phyloP scores from a whole-genome alignment of 2,113 vertebrate genomes.

The Aleadryas rufinucha region DNA sequence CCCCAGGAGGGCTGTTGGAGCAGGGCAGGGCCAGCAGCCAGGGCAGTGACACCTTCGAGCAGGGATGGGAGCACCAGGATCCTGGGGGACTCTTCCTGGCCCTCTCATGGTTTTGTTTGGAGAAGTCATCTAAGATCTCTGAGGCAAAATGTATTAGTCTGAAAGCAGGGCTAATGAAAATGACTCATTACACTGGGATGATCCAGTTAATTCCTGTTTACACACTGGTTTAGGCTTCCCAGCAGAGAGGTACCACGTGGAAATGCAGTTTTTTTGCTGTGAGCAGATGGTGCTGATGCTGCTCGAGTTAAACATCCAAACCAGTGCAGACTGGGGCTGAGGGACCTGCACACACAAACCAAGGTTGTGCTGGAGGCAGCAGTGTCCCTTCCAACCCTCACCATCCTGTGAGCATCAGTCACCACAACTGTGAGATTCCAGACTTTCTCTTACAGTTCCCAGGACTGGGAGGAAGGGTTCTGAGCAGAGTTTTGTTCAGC shows the following conservation, averaged over 20 bases:
- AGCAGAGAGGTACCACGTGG: neutral
- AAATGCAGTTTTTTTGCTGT: neutral
- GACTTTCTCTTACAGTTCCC: neutral
- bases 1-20: neutral
- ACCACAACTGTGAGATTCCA: neutral
- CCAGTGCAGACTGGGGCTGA: neutral
- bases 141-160: neutral
- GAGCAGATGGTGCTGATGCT: neutral
- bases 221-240: neutral
- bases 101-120: neutral
- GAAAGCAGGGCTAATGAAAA: neutral
- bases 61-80: neutral
- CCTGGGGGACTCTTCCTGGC: neutral
- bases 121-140: neutral
- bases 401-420: neutral
- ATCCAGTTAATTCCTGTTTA: neutral
- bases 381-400: neutral
- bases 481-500: neutral
- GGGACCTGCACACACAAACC: neutral
- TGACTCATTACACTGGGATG: neutral
- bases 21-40: neutral
- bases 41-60: neutral
- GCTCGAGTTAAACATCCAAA: neutral
- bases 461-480: neutral
- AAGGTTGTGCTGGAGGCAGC: rapidly evolving